Conservation (phyloP, 1,140 invertebrate species). For the Trigoniulus corallinus region DNA sequence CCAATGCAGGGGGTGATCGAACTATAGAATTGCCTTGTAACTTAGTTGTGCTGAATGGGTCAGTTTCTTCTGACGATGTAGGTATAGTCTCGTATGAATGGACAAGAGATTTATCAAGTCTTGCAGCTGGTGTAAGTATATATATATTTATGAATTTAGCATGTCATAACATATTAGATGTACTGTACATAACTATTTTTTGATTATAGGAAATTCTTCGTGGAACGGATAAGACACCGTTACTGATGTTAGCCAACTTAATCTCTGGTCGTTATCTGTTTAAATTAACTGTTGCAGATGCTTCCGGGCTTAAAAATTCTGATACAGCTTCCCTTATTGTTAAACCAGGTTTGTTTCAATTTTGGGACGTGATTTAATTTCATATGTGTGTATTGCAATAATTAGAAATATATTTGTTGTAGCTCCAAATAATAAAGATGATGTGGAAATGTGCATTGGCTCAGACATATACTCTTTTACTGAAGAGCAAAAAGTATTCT, state of each 20-base stretch:
- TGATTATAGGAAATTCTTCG: conserved; percentile 21
- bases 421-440: conserved; percentile 51
- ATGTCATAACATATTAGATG: neutral
- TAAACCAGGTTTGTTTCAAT: conserved; percentile 38
- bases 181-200: neutral
- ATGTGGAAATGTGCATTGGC: conserved; percentile 61
- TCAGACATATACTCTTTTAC: conserved; percentile 42
- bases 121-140: conserved; percentile 59
- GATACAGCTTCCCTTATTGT: conserved; percentile 74
- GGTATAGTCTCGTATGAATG: conserved; percentile 68
- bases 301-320: conserved; percentile 59
- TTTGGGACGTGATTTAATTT: neutral
- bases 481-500: conserved; percentile 39
- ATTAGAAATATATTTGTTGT: conserved; percentile 13
- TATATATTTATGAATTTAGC: neutral
- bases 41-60: conserved; percentile 66
- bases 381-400: conserved; percentile 1
- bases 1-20: conserved; percentile 69
- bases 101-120: conserved; percentile 56
- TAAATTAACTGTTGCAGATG: conserved; percentile 69
- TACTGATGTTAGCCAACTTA: conserved; percentile 54
- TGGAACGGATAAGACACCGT: conserved; percentile 21
- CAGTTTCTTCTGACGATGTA: conserved; percentile 70
- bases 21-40: conserved; percentile 53
- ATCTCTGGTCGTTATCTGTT: conserved; percentile 76